A percentile compares a stretch with the other conserved stretches of the same genome.
These are phyloP conservation scores for Phragmatobia fuliginosa DNA, from an alignment of 2,888 invertebrate genomes.

Conservation along the genomic window DNA sequence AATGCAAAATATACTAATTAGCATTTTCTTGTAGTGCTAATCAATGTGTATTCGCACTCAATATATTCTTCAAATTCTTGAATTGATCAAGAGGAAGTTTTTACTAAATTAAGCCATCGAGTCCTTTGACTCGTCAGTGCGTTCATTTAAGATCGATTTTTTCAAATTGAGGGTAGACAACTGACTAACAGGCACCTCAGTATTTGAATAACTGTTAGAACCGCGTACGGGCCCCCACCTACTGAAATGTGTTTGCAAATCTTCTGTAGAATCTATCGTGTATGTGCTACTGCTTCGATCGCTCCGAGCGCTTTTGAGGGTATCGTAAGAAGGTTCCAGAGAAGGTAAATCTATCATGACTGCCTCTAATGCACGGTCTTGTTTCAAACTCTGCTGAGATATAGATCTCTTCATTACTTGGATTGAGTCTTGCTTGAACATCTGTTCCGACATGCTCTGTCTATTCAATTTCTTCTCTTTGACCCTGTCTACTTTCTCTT, in stretches of 20 bases:
- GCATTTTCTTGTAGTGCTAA: neutral
- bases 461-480: constrained; percentile 64
- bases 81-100: neutral
- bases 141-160: constrained; percentile 57
- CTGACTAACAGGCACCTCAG: constrained; percentile 73
- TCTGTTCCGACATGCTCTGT: constrained; percentile 73
- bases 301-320: constrained; percentile 57
- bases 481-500: constrained; percentile 54
- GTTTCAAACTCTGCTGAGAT: constrained; percentile 76
- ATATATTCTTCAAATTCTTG: neutral
- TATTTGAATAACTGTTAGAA: constrained; percentile 80
- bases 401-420: constrained; percentile 68
- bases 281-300: constrained; percentile 56
- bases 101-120: constrained; percentile 61
- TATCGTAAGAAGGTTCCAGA: constrained; percentile 63
- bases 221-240: constrained; percentile 84
- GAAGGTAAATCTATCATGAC: constrained; percentile 79
- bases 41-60: neutral
- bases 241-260: constrained; percentile 66
- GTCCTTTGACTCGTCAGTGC: constrained; percentile 59
- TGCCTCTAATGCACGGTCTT: constrained; percentile 77
- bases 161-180: constrained; percentile 76
- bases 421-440: constrained; percentile 53
- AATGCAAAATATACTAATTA: neutral
- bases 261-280: constrained; percentile 55